Base-by-base conservation (phyloP, 2,797 vertebrate genomes). In the Urocyon cinereoargenteus region DNA sequence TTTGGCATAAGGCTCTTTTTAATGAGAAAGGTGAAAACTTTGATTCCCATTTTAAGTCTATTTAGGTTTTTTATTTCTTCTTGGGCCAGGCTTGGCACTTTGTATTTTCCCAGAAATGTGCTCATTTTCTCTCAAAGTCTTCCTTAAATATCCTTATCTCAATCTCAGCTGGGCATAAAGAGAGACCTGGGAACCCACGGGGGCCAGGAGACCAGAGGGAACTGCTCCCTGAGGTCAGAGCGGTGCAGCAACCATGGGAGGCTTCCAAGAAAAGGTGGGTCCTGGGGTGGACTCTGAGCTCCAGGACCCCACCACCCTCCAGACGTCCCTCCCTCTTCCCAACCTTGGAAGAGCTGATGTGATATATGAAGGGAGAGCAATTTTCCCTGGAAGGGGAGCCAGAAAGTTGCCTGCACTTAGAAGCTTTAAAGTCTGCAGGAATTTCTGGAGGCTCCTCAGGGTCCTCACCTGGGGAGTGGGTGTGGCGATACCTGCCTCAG, bases 241-340 rank as follows among this genome's bases (percentile, higher is more conserved):
- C 9, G n/a, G 28, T 31, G 18, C 22, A 12, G 55, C 19, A 8
- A 51, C 40, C 40, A 45, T 45, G 3, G 73, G n/a, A 13, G 22
- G 24, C 45, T 45, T 53, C 11, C 0, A 9, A 72, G 31, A 34
- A 28, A 31, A 72, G 55, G 21, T 4, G 40, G 61, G 34, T 31
- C 79, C 73, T 6, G n/a, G 75, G 36, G 13, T 2, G n/a, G 34
- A 64, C 57, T 73, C 62, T 26, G 68, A 31, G 36, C n/a, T 59
- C 22, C 10, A 28, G 61, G 70, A 34, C 28, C 28, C n/a, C 0
- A 15, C 26, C 4, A 4, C 31, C 15, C 36, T 28, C 28, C 19
- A 9, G 2, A 0, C 7, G 4, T 31, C 9, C 21, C n/a, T 10
- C 4, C n/a, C 7, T 57, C 49, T 24, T 22, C 85, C 31, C 1